Base-by-base conservation (phyloP, 2,797 vertebrate species). In the Epinephelus coioides region DNA sequence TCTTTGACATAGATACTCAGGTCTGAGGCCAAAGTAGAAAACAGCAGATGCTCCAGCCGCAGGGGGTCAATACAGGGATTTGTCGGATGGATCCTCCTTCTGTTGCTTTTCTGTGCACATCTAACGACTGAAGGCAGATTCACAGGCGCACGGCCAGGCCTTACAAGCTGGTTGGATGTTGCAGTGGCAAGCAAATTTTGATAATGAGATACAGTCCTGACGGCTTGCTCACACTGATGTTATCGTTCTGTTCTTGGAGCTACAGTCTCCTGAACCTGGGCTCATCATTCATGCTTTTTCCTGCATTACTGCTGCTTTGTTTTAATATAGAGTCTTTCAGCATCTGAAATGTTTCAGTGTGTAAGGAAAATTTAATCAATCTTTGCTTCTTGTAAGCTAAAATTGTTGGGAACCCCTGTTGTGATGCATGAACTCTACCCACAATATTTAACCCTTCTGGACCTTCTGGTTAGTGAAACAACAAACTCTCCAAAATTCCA, bases 1-100 rank as follows among this genome's bases (percentile, higher is more conserved):
- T 92, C 89, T 89, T 92, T 94, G 94, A 93, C 94, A 93, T 82
- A 90, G 87, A 94, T 93, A 87, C 89, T 85, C 91, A 91, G 90
- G 90, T 92, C 93, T 89, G 72, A 83, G 89, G 92, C 93, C 92
- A 94, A 92, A 92, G 87, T 76, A 89, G 88, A 94, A 90, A 91
- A 94, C 92, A 95, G 93, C 95, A 96, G 95, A 96, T 96, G 95
- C 94, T 92, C 54, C 68, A 64, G 43, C 91, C 57, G 55, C 77
- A 60, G 95, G 95, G 85, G 87, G 90, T 83, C 94, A 90, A 94
- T 93, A 93, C 92, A 93, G 89, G 94, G 94, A 94, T 94, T 94
- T 94, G 94, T 94, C 85, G 72, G 92, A 89, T 91, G 92, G 94
- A 87, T 88, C 66, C 91, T 95, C 94, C 95, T 94, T 95, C 94